Base-by-base conservation (phyloP, 2,113 vertebrate genomes). In the Syngnathus typhle region DNA sequence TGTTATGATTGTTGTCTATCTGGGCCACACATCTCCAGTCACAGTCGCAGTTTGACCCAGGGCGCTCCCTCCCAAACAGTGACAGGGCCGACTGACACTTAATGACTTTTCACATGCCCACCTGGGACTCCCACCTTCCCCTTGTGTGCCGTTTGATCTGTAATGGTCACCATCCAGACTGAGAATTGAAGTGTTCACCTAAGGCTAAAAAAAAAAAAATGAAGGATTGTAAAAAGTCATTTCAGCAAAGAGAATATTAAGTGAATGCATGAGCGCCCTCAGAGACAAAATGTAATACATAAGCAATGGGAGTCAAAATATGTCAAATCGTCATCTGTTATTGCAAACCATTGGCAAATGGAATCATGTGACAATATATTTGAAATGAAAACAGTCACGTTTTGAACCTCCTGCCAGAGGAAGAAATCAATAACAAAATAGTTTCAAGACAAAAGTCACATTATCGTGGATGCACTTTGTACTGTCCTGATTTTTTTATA, bases 1-100 rank as follows among this genome's bases (percentile, higher is more conserved):
- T 81, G 85, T 87, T 89, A 88, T 88, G 85, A 87, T 87, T 75
- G 75, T 83, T 86, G 88, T 82, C 86, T 82, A 77, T 89, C 84
- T 82, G 70, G 6, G 73, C 75, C 76, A 74, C 80, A 79, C 77
- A 80, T 75, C 72, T 71, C 62, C 71, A 77, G 69, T 79, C 82
- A 64, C 80, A 68, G 78, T 84, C 78, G 87, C 78, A 83, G 72
- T 89, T 88, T 90, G 89, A 91, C 88, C 87, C 76, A 61, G 74
- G 84, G 81, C 82, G 56, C 67, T 68, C 74, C 69, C 67, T 64
- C 79, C 69, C 71, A 77, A 77, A 72, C 19, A 36, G 67, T 73
- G 69, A 84, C 79, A 64, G 65, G 70, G 74, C 74, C 64, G 70
- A 77, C 74, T 65, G 70, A 77, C 73, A 75, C 84, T 86, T 85